A percentile compares a stretch with the other conserved stretches of the same genome.
These are phyloP conservation scores for Cyclura pinguis DNA, from an alignment of 2,797 vertebrate genomes.

Conservation along the genomic window DNA sequence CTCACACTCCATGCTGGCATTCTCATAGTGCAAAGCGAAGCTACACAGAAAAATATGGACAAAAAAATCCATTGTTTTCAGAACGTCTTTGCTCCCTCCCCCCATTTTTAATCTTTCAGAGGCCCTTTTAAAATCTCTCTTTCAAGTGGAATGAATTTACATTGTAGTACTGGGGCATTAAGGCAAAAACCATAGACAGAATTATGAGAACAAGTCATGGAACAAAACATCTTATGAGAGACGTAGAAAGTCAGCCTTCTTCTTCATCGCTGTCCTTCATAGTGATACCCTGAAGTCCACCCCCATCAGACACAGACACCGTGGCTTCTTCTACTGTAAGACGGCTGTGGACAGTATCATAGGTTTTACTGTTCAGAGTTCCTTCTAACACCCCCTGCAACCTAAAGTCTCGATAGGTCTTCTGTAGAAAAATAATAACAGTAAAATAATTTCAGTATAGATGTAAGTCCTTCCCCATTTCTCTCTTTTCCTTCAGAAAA, in stretches of 20 bases:
- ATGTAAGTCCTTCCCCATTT: neutral
- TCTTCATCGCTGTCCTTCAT: conserved; percentile 98
- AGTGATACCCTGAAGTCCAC: conserved; percentile 92
- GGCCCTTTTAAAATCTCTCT: conserved; percentile 14
- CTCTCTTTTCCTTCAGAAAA: neutral
- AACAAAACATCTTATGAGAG: conserved; percentile 47
- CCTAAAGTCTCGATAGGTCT: conserved; percentile 95
- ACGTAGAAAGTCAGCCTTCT: conserved; percentile 81
- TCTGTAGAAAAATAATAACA: conserved; percentile 80
- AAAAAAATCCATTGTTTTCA: conserved; percentile 56
- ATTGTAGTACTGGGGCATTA: conserved; percentile 66
- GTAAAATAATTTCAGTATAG: conserved; percentile 36
- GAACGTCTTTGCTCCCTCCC: conserved; percentile 56
- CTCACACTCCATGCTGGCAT: conserved; percentile 66
- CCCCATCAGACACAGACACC: conserved; percentile 85
- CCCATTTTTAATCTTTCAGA: conserved; percentile 46
- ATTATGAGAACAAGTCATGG: conserved; percentile 71
- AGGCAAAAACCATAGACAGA: conserved; percentile 70
- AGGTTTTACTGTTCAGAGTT: conserved; percentile 91
- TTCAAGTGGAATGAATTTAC: conserved; percentile 62
- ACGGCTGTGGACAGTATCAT: conserved; percentile 91
- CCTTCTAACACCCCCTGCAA: conserved; percentile 92
- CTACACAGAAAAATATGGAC: conserved; percentile 70
- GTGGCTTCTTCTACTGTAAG: conserved; percentile 94
- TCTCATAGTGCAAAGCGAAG: conserved; percentile 72